A percentile compares a stretch with the other conserved stretches of the same genome.
phyloP scores from a whole-genome alignment of 2,113 vertebrate species.

The Empidonax alnorum region DNA sequence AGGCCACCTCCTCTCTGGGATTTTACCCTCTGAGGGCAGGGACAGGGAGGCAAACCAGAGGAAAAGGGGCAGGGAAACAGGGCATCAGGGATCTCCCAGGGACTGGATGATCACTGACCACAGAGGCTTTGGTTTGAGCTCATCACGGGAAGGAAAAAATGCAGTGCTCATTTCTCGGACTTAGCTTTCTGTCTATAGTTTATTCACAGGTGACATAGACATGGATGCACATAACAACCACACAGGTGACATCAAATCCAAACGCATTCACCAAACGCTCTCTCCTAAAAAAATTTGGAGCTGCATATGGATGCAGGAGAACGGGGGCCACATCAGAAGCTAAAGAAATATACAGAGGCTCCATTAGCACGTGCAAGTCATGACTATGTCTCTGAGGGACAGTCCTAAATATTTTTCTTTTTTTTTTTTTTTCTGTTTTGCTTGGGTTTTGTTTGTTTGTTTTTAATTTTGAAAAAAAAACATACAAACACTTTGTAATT shows the following conservation, averaged over 20 bases:
- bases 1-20: not conserved
- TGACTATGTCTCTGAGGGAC: conserved; percentile 46
- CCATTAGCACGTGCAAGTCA: not conserved
- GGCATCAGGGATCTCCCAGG: not conserved
- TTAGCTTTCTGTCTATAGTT: conserved; percentile 38
- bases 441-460: not conserved
- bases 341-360: conserved; percentile 39
- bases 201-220: conserved; percentile 59
- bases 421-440: not conserved
- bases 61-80: not conserved
- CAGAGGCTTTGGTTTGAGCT: not conserved
- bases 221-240: conserved; percentile 55
- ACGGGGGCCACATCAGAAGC: not conserved
- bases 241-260: conserved; percentile 61
- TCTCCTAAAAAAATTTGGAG: conserved; percentile 3
- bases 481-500: not conserved
- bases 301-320: conserved; percentile 30
- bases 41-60: not conserved
- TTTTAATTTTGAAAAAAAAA: not conserved
- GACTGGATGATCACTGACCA: not conserved
- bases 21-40: not conserved
- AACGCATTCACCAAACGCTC: conserved; percentile 50
- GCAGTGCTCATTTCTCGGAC: not conserved
- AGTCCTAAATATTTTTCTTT: not conserved
- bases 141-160: not conserved